Evolutionary conservation across 2,888 invertebrate species (phyloP), one percentile per base, ranked within the genome.

Genomic region (Harpalus rubripes): DNA sequence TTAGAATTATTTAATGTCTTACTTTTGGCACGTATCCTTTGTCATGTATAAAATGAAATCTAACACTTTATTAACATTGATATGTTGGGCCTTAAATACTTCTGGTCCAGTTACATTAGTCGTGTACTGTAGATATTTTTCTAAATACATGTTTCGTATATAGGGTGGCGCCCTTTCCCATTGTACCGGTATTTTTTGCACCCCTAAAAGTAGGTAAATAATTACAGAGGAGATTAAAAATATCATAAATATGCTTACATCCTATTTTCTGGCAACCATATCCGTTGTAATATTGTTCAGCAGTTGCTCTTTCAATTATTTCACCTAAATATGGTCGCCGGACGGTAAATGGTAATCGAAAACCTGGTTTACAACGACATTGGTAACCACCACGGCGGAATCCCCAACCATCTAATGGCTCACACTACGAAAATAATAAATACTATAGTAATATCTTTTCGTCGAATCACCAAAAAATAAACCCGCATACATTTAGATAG

Each of bases 321-420:
- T 98, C 98, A 0, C 99, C 99, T 32, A 98, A 93, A 92, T 96
- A 99, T 0, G 99, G 98, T 81, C 98, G 94, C 81, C 98, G 93
- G 41, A 97, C 97, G 85, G 96, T 94, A 88, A 95, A 94, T 0
- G 99, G 99, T 87, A 98, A 93, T 81, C 99, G 94, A 91, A 92
- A 96, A 0, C 98, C 97, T 0, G 99, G 98, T 88, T 94, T 94
- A 91, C 99, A 99, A 87, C 98, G 94, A 90, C 98, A 98, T 89
- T 98, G 98, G 91, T 98, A 99, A 7, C 98, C 98, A 79, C 99
- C 99, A 89, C 99, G 94, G 81, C 98, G 93, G 91, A 97, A 98
- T 61, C 99, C 99, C 96, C 97, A 99, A 3, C 99, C 99, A 90
- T 98, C 96, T 78, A 99, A 91, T 0, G 99, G 99, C 91, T 99